phyloP scores from a whole-genome alignment of 2,797 vertebrate species.

The Urosaurus nigricauda region DNA sequence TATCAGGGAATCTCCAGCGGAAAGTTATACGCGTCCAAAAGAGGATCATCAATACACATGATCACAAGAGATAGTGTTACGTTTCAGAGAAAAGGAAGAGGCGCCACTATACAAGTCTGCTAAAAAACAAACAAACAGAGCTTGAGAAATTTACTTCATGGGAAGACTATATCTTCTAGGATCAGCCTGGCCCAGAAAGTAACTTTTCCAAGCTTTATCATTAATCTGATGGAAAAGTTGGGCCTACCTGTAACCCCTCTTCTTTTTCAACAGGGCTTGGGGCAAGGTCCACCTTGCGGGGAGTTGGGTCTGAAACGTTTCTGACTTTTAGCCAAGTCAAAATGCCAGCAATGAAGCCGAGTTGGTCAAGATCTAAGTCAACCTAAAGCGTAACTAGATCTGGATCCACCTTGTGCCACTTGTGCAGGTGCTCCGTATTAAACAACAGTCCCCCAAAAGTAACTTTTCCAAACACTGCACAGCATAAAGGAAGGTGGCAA shows the following conservation, averaged over 20 bases:
- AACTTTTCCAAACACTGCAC: too few relatives aligned
- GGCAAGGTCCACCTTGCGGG: too few relatives aligned
- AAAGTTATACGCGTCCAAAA: conserved; percentile 69
- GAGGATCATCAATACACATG: conserved; percentile 55
- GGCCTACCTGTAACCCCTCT: conserved; percentile 31
- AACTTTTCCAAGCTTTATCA: neutral
- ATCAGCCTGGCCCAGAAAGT: neutral
- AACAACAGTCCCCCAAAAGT: too few relatives aligned
- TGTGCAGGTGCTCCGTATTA: neutral
- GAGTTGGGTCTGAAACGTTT: neutral
- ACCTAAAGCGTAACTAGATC: too few relatives aligned
- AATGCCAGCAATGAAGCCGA: neutral
- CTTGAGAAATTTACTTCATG: too few relatives aligned
- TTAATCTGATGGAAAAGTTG: too few relatives aligned
- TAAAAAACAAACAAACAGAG: too few relatives aligned
- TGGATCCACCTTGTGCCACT: too few relatives aligned
- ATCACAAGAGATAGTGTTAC: conserved; percentile 56
- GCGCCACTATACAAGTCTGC: too few relatives aligned
- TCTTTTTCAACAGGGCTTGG: neutral
- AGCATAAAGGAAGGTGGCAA: neutral
- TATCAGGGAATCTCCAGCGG: conserved; percentile 62
- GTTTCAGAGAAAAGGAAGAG: conserved; percentile 36
- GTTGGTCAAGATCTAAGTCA: too few relatives aligned
- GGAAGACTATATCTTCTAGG: neutral
- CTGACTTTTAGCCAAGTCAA: neutral